Conservation (phyloP, 2,888 invertebrate genomes). For the Andrena bucephala region DNA sequence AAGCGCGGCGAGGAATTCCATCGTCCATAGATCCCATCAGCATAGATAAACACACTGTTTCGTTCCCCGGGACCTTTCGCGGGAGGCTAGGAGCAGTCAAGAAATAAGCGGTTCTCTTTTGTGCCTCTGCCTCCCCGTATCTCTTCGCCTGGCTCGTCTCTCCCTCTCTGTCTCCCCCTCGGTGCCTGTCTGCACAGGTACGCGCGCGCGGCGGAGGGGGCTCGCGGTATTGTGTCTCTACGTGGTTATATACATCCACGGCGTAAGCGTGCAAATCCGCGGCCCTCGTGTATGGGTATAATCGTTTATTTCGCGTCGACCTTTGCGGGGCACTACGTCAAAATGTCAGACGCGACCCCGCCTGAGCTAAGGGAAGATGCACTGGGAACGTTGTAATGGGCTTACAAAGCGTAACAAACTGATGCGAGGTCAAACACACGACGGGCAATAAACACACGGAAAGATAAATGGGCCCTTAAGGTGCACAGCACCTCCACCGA, state of each 20-base stretch:
- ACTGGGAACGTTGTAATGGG: conserved; percentile 84
- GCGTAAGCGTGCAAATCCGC: conserved; percentile 58
- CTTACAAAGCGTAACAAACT: conserved; percentile 85
- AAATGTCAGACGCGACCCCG: conserved; percentile 84
- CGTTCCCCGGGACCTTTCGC: conserved; percentile 62
- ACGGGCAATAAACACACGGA: conserved; percentile 84
- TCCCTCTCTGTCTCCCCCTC: background rate
- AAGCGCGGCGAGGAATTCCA: conserved; percentile 53
- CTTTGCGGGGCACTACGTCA: conserved; percentile 85
- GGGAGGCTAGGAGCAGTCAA: conserved; percentile 56
- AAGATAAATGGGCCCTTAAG: conserved; percentile 83
- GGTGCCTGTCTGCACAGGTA: background rate
- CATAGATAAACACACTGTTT: conserved; percentile 72
- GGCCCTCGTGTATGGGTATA: conserved; percentile 70
- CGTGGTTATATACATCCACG: conserved; percentile 45
- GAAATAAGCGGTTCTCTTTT: conserved; percentile 66
- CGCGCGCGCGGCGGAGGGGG: conserved; percentile 31
- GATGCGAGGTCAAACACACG: conserved; percentile 84
- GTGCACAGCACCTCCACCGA: conserved; percentile 63
- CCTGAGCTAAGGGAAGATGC: conserved; percentile 81
- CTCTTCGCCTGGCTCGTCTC: conserved; percentile 38
- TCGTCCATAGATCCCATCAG: conserved; percentile 69
- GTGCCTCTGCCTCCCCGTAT: conserved; percentile 50
- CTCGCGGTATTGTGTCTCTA: conserved; percentile 66
- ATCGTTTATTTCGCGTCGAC: conserved; percentile 84